Base-by-base conservation (phyloP, 2,113 vertebrate species). In the Hyaena hyaena region DNA sequence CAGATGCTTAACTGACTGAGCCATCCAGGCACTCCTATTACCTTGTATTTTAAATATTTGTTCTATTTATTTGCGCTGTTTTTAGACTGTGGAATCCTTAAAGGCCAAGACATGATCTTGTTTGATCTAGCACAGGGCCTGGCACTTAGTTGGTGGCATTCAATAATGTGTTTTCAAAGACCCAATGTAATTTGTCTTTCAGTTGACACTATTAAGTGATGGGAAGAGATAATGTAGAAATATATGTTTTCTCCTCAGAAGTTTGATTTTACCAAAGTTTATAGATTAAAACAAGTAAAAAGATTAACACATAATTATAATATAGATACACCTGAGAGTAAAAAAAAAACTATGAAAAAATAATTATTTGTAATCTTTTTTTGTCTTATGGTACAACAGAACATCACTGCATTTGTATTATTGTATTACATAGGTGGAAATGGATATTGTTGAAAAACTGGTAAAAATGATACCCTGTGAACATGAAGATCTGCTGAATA, bases 401-500 rank as follows among this genome's bases (percentile, higher is more conserved):
- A 68, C 74, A 21, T 97, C 55, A 96, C 35, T 89, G 4, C 11
- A n/a, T 74, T 58, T 96, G 3, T 90, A 39, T 83, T 94, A 45
- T 68, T 90, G 63, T 97, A 96, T 95, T 55, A 90, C 74, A 39
- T 98, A 99, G 99, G 99, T 99, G 81, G 99, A 99, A 98, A 98
- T 99, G 90, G 99, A 99, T 89, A 99, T 99, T 55, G 98, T 99
- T 94, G 99, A 99, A 98, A 99, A 99, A 98, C 98, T 99, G 96
- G 98, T 99, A 33, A 99, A 99, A 96, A 99, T 99, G 98, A 98
- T 99, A 92, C 99, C 99, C 19, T 99, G 99, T 98, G 98, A 99
- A 16, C 99, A 99, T 87, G 99, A 99, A 98, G 99, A 99, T 95
- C 98, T 99, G 71, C 98, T 99, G 98, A 99, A 99, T 92, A 99